phyloP scores from a whole-genome alignment of 2,888 invertebrate genomes.

The Heliothis peltigera region DNA sequence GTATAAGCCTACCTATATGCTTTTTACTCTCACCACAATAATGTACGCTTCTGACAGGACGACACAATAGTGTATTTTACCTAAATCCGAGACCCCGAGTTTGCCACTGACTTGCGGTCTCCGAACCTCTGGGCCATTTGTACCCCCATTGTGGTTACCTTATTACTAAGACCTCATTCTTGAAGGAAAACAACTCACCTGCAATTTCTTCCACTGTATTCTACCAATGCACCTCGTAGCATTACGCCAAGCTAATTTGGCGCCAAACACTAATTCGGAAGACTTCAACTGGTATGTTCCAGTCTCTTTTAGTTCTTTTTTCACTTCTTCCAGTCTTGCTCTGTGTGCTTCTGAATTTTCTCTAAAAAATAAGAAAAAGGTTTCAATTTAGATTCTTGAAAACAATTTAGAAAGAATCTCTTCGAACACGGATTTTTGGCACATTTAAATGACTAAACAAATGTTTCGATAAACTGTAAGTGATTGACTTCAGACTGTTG shows the following conservation, averaged over 20 bases:
- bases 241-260: slow-evolving; percentile 98
- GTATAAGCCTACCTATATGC: too few species aligned
- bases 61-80: too few species aligned
- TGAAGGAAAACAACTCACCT: slow-evolving; percentile 89
- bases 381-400: too few species aligned
- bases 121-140: neutral
- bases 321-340: slow-evolving; percentile 94
- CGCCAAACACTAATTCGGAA: slow-evolving; percentile 97
- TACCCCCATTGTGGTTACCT: neutral
- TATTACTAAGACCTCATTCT: neutral
- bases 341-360: slow-evolving; percentile 94
- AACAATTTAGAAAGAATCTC: too few species aligned
- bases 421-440: too few species aligned
- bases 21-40: too few species aligned
- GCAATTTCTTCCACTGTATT: slow-evolving; percentile 98
- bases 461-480: too few species aligned
- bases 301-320: slow-evolving; percentile 92
- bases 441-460: too few species aligned
- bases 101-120: neutral
- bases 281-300: slow-evolving; percentile 97
- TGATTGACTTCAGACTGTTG: too few species aligned
- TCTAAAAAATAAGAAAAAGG: slow-evolving; percentile 80
- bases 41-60: too few species aligned
- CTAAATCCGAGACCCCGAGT: neutral
- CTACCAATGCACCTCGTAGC: slow-evolving; percentile 97